A percentile compares a stretch with the other conserved stretches of the same genome.
Evolutionary conservation across 2,888 invertebrate species (phyloP).

Genomic region (Drosophila peninsularis): DNA sequence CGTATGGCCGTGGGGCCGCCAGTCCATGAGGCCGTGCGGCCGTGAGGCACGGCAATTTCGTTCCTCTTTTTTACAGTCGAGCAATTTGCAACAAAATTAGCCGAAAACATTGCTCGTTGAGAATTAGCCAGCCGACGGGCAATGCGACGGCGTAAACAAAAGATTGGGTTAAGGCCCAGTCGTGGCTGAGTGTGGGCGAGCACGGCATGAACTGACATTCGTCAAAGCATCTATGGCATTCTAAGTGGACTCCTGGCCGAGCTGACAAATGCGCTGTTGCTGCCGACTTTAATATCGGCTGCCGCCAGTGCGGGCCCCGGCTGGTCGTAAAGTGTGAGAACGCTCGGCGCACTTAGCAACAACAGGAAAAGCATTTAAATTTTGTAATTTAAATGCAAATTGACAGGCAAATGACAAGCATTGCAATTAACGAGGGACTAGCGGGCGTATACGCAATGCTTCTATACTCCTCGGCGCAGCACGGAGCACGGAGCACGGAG

Average conservation of each 20-base stretch:
- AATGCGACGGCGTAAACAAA: slow-evolving; percentile 41
- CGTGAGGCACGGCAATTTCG: slow-evolving; percentile 47
- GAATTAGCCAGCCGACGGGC: slow-evolving; percentile 40
- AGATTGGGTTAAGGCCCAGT: slow-evolving; percentile 58
- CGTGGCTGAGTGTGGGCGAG: slow-evolving; percentile 10
- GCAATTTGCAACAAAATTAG: slow-evolving; percentile 77
- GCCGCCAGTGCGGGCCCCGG: slow-evolving; percentile 8
- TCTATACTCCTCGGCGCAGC: slow-evolving; percentile 6
- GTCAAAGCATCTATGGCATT: slow-evolving; percentile 38
- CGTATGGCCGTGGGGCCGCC: not conserved
- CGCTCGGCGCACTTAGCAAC: slow-evolving; percentile 19
- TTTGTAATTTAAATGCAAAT: slow-evolving; percentile 82
- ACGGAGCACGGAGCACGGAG: not conserved
- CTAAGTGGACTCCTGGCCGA: slow-evolving; percentile 16
- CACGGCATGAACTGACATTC: slow-evolving; percentile 29
- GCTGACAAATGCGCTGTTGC: slow-evolving; percentile 46
- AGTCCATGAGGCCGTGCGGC: too few relatives aligned
- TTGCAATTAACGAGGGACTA: slow-evolving; percentile 78
- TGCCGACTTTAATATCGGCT: not conserved
- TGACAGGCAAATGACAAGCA: slow-evolving; percentile 77
- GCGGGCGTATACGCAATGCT: slow-evolving; percentile 68
- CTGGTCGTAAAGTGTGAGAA: slow-evolving; percentile 38
- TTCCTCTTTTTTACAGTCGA: slow-evolving; percentile 59
- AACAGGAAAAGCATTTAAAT: slow-evolving; percentile 66
- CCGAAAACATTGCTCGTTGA: slow-evolving; percentile 56